Base-by-base conservation (phyloP, 2,113 vertebrate genomes). In the rat (Rattus norvegicus) region DNA sequence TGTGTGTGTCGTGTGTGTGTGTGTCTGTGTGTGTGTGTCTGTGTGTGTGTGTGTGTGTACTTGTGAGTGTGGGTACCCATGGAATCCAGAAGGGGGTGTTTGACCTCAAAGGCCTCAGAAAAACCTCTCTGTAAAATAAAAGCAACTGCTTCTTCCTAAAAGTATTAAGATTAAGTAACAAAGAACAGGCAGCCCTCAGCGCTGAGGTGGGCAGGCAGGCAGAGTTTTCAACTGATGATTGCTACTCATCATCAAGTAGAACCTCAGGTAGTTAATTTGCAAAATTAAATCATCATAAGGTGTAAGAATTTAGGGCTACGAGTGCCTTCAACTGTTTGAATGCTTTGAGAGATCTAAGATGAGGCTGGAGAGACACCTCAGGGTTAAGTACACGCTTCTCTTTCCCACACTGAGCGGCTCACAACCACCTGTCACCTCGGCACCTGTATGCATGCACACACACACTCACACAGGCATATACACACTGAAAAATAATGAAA, bases 221-320 rank as follows among this genome's bases (percentile, higher is more conserved):
- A 36, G 16, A n/a, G 36, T 24, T 81, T 20, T 91, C 72, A 30
- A 75, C 26, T 88, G 39, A 14, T 88, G 36, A 33, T 19, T 80
- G 81, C 81, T 72, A 52, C 86, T 80, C n/a, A n/a, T n/a, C n/a
- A n/a, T n/a, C 91, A 92, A 95, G 76, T 12, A 91, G 87, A 94
- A 94, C 93, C 56, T 63, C 56, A 91, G 69, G 54, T 10, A 90
- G 22, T 93, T 96, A 43, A 43, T 43, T 77, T 89, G 43, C 39
- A 54, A 70, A 36, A 20, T 22, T 86, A 93, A 61, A 91, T 61
- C 19, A n/a, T 80, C 52, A 81, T 16, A 65, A 89, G 95, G 76
- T 14, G 39, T 36, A 83, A 28, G 63, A 19, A 70, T 88, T 86
- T 54, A 87, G 5, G 6, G 43, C 30, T 86, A 33, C 52, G 63